phyloP scores from a whole-genome alignment of 92 coral and sea anemone species.

The Anthopleura xanthogrammica region DNA sequence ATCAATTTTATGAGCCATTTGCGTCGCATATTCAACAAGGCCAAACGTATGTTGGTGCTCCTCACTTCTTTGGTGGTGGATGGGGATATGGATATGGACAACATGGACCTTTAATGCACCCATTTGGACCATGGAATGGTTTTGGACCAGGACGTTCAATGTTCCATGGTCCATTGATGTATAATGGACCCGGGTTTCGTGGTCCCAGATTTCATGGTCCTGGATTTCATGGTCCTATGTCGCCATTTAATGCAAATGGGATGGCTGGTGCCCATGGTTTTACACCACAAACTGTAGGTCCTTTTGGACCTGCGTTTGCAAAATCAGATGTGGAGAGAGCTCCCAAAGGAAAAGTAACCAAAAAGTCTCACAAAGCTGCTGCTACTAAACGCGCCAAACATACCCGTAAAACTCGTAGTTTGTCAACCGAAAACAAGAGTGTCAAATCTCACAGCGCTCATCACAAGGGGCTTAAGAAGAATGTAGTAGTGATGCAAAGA shows the following conservation, averaged over 20 bases:
- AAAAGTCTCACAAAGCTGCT: not conserved
- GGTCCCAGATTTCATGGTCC: conserved; percentile 13
- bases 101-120: conserved; percentile 14
- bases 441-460: conserved; percentile 21
- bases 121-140: conserved; percentile 3
- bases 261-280: conserved; percentile 5
- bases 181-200: conserved; percentile 15
- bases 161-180: conserved; percentile 2
- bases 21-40: conserved; percentile 54
- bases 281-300: not conserved
- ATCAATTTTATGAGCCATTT: conserved; percentile 65
- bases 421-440: not conserved
- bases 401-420: conserved; percentile 12
- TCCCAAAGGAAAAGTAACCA: conserved; percentile 27
- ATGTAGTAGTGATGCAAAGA: conserved; percentile 72
- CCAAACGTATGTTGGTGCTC: conserved; percentile 73
- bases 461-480: conserved; percentile 69
- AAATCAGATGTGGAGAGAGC: conserved; percentile 65
- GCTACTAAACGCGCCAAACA: not conserved
- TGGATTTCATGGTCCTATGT: too few species aligned
- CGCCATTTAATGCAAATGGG: conserved; percentile 16
- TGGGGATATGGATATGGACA: conserved; percentile 68
- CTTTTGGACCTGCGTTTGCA: conserved; percentile 47
- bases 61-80: conserved; percentile 74
- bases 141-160: conserved; percentile 9